A percentile compares a stretch with the other conserved stretches of the same genome.
These are phyloP conservation scores for Atherinomorus stipes DNA, from an alignment of 2,113 vertebrate species.

Conservation along the genomic window DNA sequence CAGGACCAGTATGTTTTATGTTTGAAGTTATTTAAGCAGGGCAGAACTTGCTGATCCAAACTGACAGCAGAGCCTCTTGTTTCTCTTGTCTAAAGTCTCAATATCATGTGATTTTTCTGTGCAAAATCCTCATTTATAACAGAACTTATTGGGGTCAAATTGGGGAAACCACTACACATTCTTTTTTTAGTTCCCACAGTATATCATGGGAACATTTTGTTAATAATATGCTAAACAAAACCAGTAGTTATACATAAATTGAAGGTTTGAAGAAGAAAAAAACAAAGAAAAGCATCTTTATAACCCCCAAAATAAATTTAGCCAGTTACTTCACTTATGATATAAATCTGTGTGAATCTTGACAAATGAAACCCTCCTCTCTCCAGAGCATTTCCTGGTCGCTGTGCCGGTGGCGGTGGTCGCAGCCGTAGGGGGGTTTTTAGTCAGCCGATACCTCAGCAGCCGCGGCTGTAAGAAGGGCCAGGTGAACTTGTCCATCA, in stretches of 20 bases:
- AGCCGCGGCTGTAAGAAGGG: slow-evolving; percentile 66
- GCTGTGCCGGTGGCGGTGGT: slow-evolving; percentile 79
- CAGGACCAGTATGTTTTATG: not conserved
- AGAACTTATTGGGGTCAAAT: no score
- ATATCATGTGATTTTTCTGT: slow-evolving; percentile 51
- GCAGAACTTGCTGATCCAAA: slow-evolving; percentile 21
- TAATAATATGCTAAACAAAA: no score
- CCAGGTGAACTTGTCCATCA: slow-evolving; percentile 76
- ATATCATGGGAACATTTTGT: no score
- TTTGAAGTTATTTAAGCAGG: not conserved
- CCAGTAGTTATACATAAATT: not conserved
- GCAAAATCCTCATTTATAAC: slow-evolving; percentile 27
- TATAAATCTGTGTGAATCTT: slow-evolving; percentile 11
- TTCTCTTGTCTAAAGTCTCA: not conserved
- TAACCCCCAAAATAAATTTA: no score
- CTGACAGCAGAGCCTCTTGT: slow-evolving; percentile 7
- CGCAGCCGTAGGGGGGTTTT: slow-evolving; percentile 75
- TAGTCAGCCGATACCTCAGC: slow-evolving; percentile 74
- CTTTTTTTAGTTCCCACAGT: no score
- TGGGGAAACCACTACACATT: not conserved
- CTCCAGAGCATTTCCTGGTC: slow-evolving; percentile 77
- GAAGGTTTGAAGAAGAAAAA: no score
- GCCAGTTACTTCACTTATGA: no score
- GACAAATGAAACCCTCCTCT: no score
- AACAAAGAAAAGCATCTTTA: no score